Evolutionary conservation across 2,888 invertebrate genomes (phyloP).

Genomic region (Odontocerum albicorne): DNA sequence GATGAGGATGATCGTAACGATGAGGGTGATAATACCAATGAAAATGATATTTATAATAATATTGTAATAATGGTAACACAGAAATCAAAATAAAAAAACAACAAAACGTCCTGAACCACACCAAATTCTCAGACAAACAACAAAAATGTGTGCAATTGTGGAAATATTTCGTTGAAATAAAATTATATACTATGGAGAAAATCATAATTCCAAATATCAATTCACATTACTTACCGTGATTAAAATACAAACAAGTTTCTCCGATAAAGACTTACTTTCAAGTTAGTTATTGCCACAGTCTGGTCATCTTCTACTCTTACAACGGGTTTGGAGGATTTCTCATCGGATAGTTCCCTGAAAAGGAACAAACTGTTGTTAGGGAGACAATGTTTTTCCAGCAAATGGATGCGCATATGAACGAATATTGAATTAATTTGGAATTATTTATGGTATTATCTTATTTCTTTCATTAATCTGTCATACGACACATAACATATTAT

Average conservation of each 20-base stretch:
- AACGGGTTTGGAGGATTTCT: constrained; percentile 44
- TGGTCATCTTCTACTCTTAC: constrained; percentile 53
- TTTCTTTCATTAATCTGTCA: not conserved
- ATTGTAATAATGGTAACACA: not conserved
- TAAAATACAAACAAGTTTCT: too few relatives aligned
- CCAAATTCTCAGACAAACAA: too few relatives aligned
- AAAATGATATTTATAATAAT: not conserved
- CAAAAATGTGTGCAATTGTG: too few relatives aligned
- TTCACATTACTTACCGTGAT: too few relatives aligned
- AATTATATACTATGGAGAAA: too few relatives aligned
- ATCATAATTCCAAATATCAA: too few relatives aligned
- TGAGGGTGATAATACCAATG: too few relatives aligned
- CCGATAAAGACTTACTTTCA: constrained; percentile 59
- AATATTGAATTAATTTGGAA: not conserved
- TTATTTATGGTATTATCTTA: not conserved
- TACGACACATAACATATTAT: not conserved
- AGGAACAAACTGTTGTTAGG: too few relatives aligned
- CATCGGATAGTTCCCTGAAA: constrained; percentile 43
- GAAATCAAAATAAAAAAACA: not conserved
- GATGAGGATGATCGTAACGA: too few relatives aligned
- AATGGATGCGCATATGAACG: not conserved
- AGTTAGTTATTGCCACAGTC: constrained; percentile 60
- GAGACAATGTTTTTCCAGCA: not conserved
- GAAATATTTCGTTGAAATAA: too few relatives aligned
- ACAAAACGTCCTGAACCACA: too few relatives aligned